Conservation (phyloP, 1,140 invertebrate genomes). For the Trachymyrmex septentrionalis region DNA sequence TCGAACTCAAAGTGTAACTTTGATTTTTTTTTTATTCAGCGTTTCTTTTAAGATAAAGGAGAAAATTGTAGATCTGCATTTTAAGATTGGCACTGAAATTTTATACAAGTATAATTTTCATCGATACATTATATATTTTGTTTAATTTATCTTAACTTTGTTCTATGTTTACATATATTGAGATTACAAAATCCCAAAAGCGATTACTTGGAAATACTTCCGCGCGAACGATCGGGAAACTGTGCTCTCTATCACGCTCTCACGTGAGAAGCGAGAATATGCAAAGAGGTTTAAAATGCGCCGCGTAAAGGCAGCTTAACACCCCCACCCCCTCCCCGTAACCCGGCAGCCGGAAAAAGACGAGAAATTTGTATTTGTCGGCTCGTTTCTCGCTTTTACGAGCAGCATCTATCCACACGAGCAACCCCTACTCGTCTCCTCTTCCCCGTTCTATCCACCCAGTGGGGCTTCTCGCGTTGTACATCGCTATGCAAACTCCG, state of each 20-base stretch:
- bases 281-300: slow-evolving; percentile 71
- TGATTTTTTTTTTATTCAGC: not conserved
- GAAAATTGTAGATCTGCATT: not conserved
- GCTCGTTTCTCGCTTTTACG: slow-evolving; percentile 74
- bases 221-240: not conserved
- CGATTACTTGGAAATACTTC: not conserved
- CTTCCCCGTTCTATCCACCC: not conserved
- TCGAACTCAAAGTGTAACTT: not conserved
- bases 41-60: not conserved
- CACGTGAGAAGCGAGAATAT: slow-evolving; percentile 51
- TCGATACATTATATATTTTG: not conserved
- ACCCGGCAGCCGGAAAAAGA: slow-evolving; percentile 54
- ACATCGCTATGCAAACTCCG: slow-evolving; percentile 71
- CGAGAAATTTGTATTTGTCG: slow-evolving; percentile 76
- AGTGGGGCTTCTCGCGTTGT: slow-evolving; percentile 46
- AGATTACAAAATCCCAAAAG: slow-evolving; percentile 7
- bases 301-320: slow-evolving; percentile 63
- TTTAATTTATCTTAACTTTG: not conserved
- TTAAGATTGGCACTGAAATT: not conserved
- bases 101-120: not conserved
- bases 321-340: too few relatives aligned
- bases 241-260: slow-evolving; percentile 16
- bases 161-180: not conserved
- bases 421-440: not conserved
- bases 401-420: slow-evolving; percentile 67